Conservation (phyloP, 2,113 vertebrate species). For the Felis chaus region DNA sequence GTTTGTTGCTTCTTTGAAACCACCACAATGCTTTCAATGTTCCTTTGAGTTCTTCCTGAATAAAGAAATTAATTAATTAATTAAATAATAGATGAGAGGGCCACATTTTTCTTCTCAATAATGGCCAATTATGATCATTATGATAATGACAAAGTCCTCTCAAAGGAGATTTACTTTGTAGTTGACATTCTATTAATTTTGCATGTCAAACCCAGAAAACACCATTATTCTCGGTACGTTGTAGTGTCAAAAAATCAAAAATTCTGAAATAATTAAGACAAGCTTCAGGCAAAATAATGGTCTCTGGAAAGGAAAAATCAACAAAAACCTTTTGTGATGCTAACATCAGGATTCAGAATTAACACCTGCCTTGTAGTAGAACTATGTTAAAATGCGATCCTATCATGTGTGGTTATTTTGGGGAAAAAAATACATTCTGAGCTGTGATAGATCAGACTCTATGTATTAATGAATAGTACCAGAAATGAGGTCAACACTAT, state of each 20-base stretch:
- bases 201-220: neutral
- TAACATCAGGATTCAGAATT: neutral
- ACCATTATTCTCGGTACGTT: neutral
- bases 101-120: slow-evolving; percentile 16
- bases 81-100: slow-evolving; percentile 47
- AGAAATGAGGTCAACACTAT: neutral
- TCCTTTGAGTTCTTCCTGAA: slow-evolving; percentile 20
- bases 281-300: neutral
- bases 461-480: neutral
- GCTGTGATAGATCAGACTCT: neutral
- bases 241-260: slow-evolving; percentile 19
- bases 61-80: slow-evolving; percentile 50
- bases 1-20: slow-evolving; percentile 23
- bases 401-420: neutral
- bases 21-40: neutral
- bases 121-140: neutral
- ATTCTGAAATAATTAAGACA: slow-evolving; percentile 19
- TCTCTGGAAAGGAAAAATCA: neutral
- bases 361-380: neutral
- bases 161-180: slow-evolving; percentile 14
- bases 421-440: neutral
- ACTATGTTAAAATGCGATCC: neutral
- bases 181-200: slow-evolving; percentile 44
- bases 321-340: neutral
- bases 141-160: slow-evolving; percentile 42